These are phyloP conservation scores for Atlantisia rogersi DNA, from an alignment of 2,113 vertebrate genomes.

Conservation along the genomic window DNA sequence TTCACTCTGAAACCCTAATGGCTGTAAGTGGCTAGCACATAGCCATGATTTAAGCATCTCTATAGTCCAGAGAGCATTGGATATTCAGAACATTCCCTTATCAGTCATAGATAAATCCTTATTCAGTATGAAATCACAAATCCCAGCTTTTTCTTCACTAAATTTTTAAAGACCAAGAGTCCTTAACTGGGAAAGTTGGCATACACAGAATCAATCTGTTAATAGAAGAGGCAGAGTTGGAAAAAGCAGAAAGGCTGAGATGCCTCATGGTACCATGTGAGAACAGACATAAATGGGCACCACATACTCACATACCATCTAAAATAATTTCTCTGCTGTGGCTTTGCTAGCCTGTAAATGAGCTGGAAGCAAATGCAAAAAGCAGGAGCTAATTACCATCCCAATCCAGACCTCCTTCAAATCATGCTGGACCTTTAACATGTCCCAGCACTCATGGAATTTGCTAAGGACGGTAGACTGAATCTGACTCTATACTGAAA, in stretches of 20 bases:
- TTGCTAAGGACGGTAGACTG: background rate
- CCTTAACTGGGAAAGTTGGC: background rate
- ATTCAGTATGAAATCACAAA: background rate
- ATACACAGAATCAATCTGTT: background rate
- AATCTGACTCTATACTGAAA: background rate
- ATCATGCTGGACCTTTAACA: background rate
- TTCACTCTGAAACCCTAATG: background rate
- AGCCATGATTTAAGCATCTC: background rate
- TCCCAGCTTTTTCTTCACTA: background rate
- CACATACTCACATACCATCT: background rate
- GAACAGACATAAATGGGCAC: background rate
- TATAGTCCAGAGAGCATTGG: background rate
- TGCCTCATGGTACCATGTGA: background rate
- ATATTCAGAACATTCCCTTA: background rate
- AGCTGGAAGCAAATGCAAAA: background rate
- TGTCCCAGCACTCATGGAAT: background rate
- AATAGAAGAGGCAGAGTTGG: background rate
- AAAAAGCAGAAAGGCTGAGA: background rate
- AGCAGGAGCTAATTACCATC: background rate
- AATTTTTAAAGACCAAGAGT: background rate
- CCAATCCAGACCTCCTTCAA: background rate
- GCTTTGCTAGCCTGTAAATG: background rate
- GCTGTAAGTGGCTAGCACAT: background rate
- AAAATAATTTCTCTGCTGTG: background rate
- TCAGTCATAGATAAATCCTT: background rate